Evolutionary conservation across 2,888 invertebrate genomes (phyloP).

Genomic region (Agrilus mali): DNA sequence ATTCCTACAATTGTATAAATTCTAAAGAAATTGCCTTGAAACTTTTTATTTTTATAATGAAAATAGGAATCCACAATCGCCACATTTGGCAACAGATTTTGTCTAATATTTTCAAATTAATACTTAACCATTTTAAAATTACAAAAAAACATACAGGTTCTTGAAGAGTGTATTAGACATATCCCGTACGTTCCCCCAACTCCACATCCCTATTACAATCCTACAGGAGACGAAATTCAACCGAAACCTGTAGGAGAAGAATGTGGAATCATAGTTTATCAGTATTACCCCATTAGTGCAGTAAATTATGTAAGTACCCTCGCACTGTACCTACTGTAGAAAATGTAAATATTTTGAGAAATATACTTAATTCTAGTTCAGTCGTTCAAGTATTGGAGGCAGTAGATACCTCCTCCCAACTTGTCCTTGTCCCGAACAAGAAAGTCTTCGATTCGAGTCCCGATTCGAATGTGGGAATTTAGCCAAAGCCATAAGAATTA

Average conservation of each 20-base stretch:
- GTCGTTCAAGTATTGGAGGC: conserved; percentile 70
- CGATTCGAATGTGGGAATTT: conserved; percentile 90
- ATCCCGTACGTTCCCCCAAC: conserved; percentile 56
- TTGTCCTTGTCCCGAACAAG: conserved; percentile 44
- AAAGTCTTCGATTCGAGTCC: conserved; percentile 75
- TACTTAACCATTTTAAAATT: neutral
- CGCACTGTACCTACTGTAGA: too few species aligned
- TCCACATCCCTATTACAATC: conserved; percentile 70
- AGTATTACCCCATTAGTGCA: conserved; percentile 74
- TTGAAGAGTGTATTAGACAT: conserved; percentile 70
- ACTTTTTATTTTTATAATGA: too few species aligned
- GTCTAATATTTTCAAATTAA: conserved; percentile 1
- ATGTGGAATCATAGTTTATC: conserved; percentile 68
- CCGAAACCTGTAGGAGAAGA: conserved; percentile 82
- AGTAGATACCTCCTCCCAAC: conserved; percentile 53
- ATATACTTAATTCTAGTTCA: conserved; percentile 54
- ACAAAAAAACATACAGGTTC: conserved; percentile 44
- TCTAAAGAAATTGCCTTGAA: too few species aligned
- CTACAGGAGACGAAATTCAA: conserved; percentile 65
- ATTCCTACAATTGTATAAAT: too few species aligned
- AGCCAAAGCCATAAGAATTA: conserved; percentile 78
- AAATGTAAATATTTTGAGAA: neutral
- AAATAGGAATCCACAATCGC: too few species aligned
- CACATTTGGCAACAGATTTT: too few species aligned
- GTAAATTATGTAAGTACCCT: conserved; percentile 68